Percentiles rank a stretch among this genome's conserved stretches.
Evolutionary conservation across 2,113 vertebrate species (phyloP).

Genomic region (Thomomys bottae): DNA sequence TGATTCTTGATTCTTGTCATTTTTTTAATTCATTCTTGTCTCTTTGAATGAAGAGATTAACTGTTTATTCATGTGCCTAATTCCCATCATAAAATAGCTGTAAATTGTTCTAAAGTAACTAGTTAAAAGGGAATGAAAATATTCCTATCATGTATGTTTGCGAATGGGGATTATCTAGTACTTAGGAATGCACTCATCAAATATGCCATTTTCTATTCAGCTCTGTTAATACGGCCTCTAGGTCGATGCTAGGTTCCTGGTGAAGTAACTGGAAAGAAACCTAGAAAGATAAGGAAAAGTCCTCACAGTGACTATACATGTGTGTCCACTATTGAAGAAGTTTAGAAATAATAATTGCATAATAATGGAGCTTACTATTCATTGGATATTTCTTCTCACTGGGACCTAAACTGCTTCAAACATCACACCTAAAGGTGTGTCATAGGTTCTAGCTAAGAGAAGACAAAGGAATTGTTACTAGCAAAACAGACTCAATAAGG

Average conservation of each 20-base stretch:
- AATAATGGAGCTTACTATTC: not conserved
- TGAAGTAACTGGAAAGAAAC: not conserved
- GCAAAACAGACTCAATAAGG: not conserved
- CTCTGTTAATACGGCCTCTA: not conserved
- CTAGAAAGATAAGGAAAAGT: not conserved
- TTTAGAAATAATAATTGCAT: not conserved
- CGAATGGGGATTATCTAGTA: not conserved
- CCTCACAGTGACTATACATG: not conserved
- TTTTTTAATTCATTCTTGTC: not conserved
- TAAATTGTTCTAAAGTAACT: not conserved
- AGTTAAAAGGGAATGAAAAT: not conserved
- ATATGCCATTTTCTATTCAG: not conserved
- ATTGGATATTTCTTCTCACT: not conserved
- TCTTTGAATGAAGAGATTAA: not conserved
- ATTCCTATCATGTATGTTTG: not conserved
- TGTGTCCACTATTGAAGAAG: not conserved
- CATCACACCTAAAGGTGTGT: not conserved
- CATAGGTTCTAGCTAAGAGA: not conserved
- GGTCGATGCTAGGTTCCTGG: not conserved
- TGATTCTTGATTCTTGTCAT: not conserved
- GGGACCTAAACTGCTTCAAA: not conserved
- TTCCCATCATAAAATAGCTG: not conserved
- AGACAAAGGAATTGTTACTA: not conserved
- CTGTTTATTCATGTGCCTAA: not conserved
- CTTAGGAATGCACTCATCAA: not conserved